These are phyloP conservation scores for Aspidoscelis tigris DNA, from an alignment of 2,113 vertebrate genomes.

Conservation along the genomic window DNA sequence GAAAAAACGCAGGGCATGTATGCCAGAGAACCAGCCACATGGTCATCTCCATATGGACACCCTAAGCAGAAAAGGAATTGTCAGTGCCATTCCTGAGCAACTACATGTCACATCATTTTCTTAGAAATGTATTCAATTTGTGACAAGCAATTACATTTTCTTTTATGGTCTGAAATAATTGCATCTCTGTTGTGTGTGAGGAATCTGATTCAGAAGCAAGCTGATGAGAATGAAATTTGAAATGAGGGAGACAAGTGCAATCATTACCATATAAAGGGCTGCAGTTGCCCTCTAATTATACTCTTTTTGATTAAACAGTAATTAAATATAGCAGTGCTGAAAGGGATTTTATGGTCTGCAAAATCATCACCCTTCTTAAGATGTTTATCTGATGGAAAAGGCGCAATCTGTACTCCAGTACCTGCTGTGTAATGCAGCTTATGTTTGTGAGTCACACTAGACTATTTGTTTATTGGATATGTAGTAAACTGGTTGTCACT, in stretches of 20 bases:
- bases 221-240: slow-evolving; percentile 46
- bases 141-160: slow-evolving; percentile 62
- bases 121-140: slow-evolving; percentile 56
- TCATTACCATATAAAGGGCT: slow-evolving; percentile 66
- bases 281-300: slow-evolving; percentile 67
- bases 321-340: slow-evolving; percentile 66
- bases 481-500: slow-evolving; percentile 8
- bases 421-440: slow-evolving; percentile 15
- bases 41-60: slow-evolving; percentile 18
- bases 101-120: background rate
- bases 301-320: slow-evolving; percentile 69
- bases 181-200: slow-evolving; percentile 38
- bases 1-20: background rate
- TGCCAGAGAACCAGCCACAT: background rate
- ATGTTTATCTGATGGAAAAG: slow-evolving; percentile 42
- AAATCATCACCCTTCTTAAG: slow-evolving; percentile 43
- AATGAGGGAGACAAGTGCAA: slow-evolving; percentile 68
- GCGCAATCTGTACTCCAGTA: background rate
- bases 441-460: slow-evolving; percentile 9
- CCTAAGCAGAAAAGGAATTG: slow-evolving; percentile 7
- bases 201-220: slow-evolving; percentile 61
- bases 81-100: slow-evolving; percentile 36
- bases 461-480: slow-evolving; percentile 12
- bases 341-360: slow-evolving; percentile 35
- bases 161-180: slow-evolving; percentile 65